Conservation (phyloP, 2,888 invertebrate genomes). For the Scaptomyza parva region DNA sequence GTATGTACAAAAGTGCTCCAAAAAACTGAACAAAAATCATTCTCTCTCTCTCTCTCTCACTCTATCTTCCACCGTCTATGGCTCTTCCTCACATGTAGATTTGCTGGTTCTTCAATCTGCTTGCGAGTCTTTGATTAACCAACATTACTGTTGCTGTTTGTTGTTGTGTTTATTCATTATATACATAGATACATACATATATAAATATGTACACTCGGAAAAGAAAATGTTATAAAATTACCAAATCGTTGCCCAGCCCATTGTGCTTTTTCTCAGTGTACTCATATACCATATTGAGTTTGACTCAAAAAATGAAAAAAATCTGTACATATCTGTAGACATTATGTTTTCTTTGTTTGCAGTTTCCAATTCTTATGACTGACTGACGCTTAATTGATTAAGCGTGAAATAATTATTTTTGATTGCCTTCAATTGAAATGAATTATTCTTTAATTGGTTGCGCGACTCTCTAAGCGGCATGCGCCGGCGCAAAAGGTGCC, state of each 20-base stretch:
- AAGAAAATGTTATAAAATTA: too few relatives aligned
- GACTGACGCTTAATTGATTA: slow-evolving; percentile 71
- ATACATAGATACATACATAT: too few relatives aligned
- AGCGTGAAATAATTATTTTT: slow-evolving; percentile 81
- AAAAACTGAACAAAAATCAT: slow-evolving; percentile 17
- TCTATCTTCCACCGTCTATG: neutral
- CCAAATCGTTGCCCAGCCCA: too few relatives aligned
- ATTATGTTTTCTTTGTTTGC: slow-evolving; percentile 25
- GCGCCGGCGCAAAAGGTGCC: slow-evolving; percentile 59
- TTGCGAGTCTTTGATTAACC: slow-evolving; percentile 28
- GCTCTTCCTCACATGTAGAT: slow-evolving; percentile 4
- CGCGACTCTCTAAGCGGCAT: slow-evolving; percentile 52
- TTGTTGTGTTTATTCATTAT: too few relatives aligned
- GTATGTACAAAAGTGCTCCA: slow-evolving; percentile 19
- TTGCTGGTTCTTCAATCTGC: slow-evolving; percentile 28
- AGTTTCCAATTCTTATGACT: slow-evolving; percentile 19
- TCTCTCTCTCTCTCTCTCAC: neutral
- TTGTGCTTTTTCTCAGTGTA: too few relatives aligned
- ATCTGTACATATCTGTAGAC: slow-evolving; percentile 20
- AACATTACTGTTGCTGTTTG: slow-evolving; percentile 9
- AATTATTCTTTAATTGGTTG: slow-evolving; percentile 79
- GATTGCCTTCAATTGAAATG: slow-evolving; percentile 82
- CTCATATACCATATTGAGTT: neutral
- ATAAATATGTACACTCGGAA: too few relatives aligned
- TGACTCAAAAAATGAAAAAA: slow-evolving; percentile 1